These are phyloP conservation scores for Chionis minor DNA, from an alignment of 2,113 vertebrate species.

Conservation along the genomic window DNA sequence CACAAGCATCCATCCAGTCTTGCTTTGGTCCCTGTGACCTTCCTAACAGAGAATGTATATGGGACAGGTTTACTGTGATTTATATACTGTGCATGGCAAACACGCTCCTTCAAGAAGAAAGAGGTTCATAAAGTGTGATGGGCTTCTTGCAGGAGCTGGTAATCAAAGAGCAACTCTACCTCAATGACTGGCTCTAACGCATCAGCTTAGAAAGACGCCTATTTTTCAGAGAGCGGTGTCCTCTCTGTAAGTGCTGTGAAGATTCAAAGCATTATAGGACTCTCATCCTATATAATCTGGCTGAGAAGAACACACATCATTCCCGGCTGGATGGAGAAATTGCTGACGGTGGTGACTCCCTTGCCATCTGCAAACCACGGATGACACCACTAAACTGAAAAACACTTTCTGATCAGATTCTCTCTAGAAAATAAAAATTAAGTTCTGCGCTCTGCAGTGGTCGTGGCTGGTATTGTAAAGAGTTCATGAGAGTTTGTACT, in stretches of 20 bases:
- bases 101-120: not conserved
- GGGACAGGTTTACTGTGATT: not conserved
- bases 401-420: not conserved
- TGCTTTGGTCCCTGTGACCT: rapidly evolving
- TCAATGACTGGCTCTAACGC: not conserved
- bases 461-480: not conserved
- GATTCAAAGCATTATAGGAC: not conserved
- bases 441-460: not conserved
- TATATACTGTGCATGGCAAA: not conserved
- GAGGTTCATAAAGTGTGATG: not conserved
- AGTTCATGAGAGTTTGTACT: not conserved
- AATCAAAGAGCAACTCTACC: not conserved
- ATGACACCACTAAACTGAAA: not conserved
- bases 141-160: not conserved
- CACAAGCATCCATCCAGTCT: not conserved
- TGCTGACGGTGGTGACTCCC: not conserved
- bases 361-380: not conserved
- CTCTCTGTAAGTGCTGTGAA: not conserved
- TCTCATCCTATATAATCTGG: not conserved
- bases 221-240: not conserved
- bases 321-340: not conserved
- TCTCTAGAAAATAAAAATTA: not conserved
- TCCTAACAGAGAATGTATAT: not conserved
- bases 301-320: not conserved
- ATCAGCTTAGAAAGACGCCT: not conserved